Evolutionary conservation across 1,140 invertebrate genomes (phyloP), one percentile per base, ranked within the genome.

Genomic region (Procambarus virginalis): DNA sequence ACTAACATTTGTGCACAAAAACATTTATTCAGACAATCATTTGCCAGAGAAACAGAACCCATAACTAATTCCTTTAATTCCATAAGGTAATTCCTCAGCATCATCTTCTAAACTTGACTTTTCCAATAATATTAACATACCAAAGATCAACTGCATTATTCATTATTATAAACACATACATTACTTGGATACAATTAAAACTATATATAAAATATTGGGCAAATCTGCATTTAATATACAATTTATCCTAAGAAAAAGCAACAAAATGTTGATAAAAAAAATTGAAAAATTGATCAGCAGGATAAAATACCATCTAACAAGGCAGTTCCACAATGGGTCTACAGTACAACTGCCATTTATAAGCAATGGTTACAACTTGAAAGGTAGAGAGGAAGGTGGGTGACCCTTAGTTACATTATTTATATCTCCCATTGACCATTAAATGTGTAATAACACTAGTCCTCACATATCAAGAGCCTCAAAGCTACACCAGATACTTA

Each of bases 1-100:
- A 79, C 88, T 84, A 89, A 84, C 88, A 89, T 84, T 89, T 89
- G 88, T 89, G 88, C 88, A 89, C 81, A 84, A 89, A 84, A 89
- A 70, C 73, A 89, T 88, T 75, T 82, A 89, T 89, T 83, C 75
- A 76, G 48, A 45, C 78, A 89, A 86, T 79, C 55, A 86, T 78
- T 76, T 89, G 87, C 73, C 45, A 77, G 79, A 89, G 87, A 80
- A 89, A 89, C 55, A 83, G 34, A 89, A 89, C 87, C 87, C 81
- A 84, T 70, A 87, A 79, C 79, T 34, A 34, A 34, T 34, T 34
- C 34, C 34, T 34, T 34, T 34, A 34, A 34, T 34, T 34, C 34
- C 34, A 70, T 80, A 80, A 73, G 75, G 80, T 76, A 83, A 84
- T 75, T 84, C 78, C 81, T 78, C 84, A 79, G 84, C 84, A 76